phyloP scores from a whole-genome alignment of 2,113 vertebrate genomes.

The Desmodus rotundus region DNA sequence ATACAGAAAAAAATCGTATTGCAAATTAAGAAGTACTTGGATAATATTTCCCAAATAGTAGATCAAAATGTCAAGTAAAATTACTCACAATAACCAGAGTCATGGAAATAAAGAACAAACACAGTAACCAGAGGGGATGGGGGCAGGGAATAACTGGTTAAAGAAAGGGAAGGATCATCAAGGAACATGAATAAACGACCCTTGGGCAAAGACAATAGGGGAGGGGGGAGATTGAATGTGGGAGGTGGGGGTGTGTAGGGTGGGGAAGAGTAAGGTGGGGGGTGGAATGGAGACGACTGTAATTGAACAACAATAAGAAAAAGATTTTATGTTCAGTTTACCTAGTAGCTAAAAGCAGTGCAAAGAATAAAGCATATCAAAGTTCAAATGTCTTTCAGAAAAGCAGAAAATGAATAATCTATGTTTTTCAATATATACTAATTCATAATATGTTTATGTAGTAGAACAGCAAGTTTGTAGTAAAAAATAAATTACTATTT shows the following conservation, averaged over 20 bases:
- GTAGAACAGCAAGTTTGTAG: neutral
- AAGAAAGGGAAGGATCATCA: no score
- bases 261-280: no score
- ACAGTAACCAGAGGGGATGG: no score
- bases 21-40: slow-evolving; percentile 40
- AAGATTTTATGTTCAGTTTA: neutral
- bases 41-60: slow-evolving; percentile 21
- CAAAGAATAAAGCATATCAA: neutral
- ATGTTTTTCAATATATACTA: neutral
- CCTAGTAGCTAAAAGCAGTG: neutral
- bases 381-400: neutral
- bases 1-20: neutral
- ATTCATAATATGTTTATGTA: neutral
- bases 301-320: no score
- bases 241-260: no score
- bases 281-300: no score
- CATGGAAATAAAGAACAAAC: no score
- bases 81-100: neutral
- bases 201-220: no score
- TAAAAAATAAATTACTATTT: neutral
- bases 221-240: no score
- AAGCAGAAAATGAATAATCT: neutral
- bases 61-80: slow-evolving; percentile 30
- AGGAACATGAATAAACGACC: no score
- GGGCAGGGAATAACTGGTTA: no score